These are phyloP conservation scores for Maniola jurtina DNA, from an alignment of 1,140 invertebrate species.

Conservation along the genomic window DNA sequence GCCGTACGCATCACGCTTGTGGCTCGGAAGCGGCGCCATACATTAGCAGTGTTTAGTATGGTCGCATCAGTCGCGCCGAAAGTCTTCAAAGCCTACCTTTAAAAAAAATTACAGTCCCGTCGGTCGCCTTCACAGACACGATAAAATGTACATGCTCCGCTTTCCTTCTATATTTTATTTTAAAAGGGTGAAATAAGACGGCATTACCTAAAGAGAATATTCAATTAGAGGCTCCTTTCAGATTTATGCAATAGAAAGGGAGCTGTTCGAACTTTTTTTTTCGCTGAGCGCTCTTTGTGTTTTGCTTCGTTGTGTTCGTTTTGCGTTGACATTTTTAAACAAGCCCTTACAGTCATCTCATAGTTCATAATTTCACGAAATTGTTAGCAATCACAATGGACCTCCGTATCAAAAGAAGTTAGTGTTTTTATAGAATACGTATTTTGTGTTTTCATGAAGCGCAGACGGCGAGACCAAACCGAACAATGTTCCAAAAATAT, in stretches of 20 bases:
- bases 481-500: too few species aligned
- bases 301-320: constrained; percentile 36
- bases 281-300: constrained; percentile 34
- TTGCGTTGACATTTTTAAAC: constrained; percentile 34
- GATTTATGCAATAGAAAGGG: constrained; percentile 62
- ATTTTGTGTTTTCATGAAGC: too few species aligned
- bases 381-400: too few species aligned
- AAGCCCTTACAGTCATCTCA: background rate
- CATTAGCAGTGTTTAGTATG: too few species aligned
- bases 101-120: constrained; percentile 61
- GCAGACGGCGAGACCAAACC: too few species aligned
- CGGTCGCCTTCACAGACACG: constrained; percentile 57
- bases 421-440: too few species aligned
- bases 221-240: constrained; percentile 72
- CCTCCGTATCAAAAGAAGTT: too few species aligned
- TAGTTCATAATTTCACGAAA: too few species aligned
- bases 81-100: too few species aligned
- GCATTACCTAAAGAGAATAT: constrained; percentile 74
- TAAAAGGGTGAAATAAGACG: constrained; percentile 74
- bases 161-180: constrained; percentile 75
- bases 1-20: too few species aligned
- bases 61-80: too few species aligned
- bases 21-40: too few species aligned
- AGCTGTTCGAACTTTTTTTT: constrained; percentile 56
- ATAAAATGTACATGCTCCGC: constrained; percentile 77